Conservation (phyloP, 2,113 vertebrate genomes). For the Gorsachius goisagi region DNA sequence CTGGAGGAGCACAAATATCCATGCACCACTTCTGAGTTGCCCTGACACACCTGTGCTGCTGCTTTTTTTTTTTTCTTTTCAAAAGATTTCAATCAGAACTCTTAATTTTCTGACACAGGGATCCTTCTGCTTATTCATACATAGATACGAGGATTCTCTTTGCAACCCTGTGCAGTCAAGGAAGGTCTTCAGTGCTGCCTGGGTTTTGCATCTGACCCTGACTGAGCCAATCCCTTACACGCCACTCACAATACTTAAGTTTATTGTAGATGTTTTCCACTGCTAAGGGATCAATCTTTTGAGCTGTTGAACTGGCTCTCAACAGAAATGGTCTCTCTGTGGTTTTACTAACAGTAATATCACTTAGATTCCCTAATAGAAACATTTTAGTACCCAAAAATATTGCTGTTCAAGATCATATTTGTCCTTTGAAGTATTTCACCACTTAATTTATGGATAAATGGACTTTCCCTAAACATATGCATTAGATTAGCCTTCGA, state of each 20-base stretch:
- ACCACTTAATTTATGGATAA: slow-evolving; percentile 61
- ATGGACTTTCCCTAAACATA: slow-evolving; percentile 59
- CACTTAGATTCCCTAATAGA: slow-evolving; percentile 43
- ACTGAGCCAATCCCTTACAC: not conserved
- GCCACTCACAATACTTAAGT: not conserved
- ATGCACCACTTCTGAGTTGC: not conserved
- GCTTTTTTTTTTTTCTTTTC: not conserved
- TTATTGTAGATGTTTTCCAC: slow-evolving; percentile 23
- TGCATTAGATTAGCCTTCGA: slow-evolving; percentile 62
- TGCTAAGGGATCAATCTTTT: not conserved
- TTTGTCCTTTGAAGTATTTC: slow-evolving; percentile 68
- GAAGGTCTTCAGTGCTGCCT: not conserved
- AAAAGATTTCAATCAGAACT: not conserved
- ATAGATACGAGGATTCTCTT: not conserved
- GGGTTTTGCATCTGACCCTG: not conserved
- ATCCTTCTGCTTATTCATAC: not conserved
- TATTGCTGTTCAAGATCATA: slow-evolving; percentile 47
- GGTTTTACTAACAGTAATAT: slow-evolving; percentile 51
- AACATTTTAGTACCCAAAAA: slow-evolving; percentile 57
- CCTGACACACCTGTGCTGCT: not conserved
- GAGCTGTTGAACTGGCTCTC: slow-evolving; percentile 35
- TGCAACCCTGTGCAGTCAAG: not conserved
- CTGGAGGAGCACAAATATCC: not conserved
- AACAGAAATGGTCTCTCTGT: slow-evolving; percentile 15
- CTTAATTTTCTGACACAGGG: not conserved